Base-by-base conservation (phyloP, 2,797 vertebrate species). In the Sebastes matsubarae region DNA sequence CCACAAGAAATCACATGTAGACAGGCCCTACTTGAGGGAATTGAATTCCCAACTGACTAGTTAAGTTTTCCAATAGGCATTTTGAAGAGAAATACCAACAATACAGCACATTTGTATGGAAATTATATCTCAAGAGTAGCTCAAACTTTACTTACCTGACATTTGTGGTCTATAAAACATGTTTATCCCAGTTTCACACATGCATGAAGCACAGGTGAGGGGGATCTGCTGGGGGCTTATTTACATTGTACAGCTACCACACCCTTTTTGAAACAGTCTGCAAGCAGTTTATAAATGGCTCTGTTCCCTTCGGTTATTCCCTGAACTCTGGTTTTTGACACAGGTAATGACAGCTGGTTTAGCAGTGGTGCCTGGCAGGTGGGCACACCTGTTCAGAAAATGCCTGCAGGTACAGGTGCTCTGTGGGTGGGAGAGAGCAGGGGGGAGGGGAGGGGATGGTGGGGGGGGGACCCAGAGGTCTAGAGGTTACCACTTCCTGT, bases 251-350 rank as follows among this genome's bases (percentile, higher is more conserved):
- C 95, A 96, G 94, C 95, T 93, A 95, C 94, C 94, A 95, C 94
- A 95, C 93, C 96, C 94, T 95, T 94, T 95, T 46, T 42, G 90
- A 96, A 97, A 97, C 96, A 97, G 96, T 97, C 96, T 96, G 95
- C 93, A 95, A 95, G 95, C 95, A 95, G 94, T 96, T 96, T 96
- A 95, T 95, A 94, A 96, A 96, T 97, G 96, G 96, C 96, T 97
- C 96, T 96, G 95, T 96, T 96, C 96, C 96, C 95, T 96, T 96
- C 96, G 85, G 93, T 95, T 95, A 94, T 95, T 97, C 96, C 96
- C 96, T 96, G 96, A 96, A 96, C 96, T 96, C 94, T 96, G 94
- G 93, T 95, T 95, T 94, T 95, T 94, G 95, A 97, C 95, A 94
- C 93, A 95, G 94, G 94, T 96, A 93, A 95, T 95, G 95, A 96